Conservation (phyloP, 2,888 invertebrate genomes). For the Dendrolimus pini region DNA sequence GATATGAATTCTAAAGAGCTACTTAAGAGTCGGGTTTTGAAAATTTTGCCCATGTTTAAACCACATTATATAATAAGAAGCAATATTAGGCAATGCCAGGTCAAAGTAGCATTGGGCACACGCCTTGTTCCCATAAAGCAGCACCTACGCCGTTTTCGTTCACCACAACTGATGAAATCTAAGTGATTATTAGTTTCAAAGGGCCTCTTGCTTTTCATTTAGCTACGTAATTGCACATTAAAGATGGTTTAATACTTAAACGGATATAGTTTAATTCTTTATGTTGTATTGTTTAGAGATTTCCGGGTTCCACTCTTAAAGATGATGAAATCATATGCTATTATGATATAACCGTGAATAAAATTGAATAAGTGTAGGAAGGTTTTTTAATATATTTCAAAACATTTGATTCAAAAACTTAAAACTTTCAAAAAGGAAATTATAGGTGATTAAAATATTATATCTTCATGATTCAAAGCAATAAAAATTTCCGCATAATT, state of each 20-base stretch:
- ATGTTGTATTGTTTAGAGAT: too few species aligned
- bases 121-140: background rate
- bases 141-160: background rate
- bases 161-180: background rate
- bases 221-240: background rate
- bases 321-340: too few species aligned
- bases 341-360: too few species aligned
- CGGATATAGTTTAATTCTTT: too few species aligned
- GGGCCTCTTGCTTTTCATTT: background rate
- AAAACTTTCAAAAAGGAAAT: too few species aligned
- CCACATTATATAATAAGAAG: conserved; percentile 10
- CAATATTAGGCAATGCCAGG: conserved; percentile 15
- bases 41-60: conserved; percentile 19
- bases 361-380: too few species aligned
- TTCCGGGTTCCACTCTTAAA: too few species aligned
- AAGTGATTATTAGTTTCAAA: background rate
- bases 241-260: background rate
- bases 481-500: too few species aligned
- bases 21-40: conserved; percentile 12
- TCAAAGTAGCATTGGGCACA: conserved; percentile 10
- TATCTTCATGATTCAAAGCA: too few species aligned
- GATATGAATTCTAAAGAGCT: background rate
- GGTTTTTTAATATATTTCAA: too few species aligned
- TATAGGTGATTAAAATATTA: too few species aligned
- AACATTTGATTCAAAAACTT: too few species aligned